phyloP scores from a whole-genome alignment of 2,113 vertebrate species.

The Regulus satrapa region DNA sequence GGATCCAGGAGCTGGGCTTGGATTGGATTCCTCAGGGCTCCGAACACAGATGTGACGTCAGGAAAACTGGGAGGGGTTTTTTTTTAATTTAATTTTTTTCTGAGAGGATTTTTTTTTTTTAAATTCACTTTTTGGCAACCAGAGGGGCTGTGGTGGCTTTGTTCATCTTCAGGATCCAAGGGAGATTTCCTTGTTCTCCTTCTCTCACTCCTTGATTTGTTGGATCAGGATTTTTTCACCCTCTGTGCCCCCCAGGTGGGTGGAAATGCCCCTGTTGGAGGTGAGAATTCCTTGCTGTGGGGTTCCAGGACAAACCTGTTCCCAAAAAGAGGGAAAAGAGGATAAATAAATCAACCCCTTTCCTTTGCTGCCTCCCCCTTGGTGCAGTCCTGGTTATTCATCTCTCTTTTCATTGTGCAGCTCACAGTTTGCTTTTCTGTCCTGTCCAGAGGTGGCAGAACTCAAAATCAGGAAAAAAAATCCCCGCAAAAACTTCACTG shows the following conservation, averaged over 20 bases:
- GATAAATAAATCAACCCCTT: neutral
- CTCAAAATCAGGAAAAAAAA: neutral
- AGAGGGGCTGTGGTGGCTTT: neutral
- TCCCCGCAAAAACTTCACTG: neutral
- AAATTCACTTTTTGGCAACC: neutral
- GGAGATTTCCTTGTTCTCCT: fast-evolving
- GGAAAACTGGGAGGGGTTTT: neutral
- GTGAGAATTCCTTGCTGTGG: neutral
- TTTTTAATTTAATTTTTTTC: neutral
- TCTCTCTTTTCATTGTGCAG: neutral
- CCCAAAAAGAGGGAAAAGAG: neutral
- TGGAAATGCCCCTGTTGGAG: fast-evolving
- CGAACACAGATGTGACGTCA: neutral
- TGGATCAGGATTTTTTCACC: fast-evolving
- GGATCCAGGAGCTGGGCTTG: neutral
- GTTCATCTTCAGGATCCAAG: neutral
- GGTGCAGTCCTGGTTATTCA: neutral
- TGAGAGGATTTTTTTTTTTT: neutral
- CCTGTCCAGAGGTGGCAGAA: neutral
- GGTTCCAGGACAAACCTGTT: no score
- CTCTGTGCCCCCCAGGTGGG: neutral
- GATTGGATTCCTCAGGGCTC: neutral
- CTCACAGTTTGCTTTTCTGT: neutral
- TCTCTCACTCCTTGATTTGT: neutral
- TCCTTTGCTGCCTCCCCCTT: neutral